Conservation (phyloP, 2,113 vertebrate genomes). For the Cynocephalus volans region DNA sequence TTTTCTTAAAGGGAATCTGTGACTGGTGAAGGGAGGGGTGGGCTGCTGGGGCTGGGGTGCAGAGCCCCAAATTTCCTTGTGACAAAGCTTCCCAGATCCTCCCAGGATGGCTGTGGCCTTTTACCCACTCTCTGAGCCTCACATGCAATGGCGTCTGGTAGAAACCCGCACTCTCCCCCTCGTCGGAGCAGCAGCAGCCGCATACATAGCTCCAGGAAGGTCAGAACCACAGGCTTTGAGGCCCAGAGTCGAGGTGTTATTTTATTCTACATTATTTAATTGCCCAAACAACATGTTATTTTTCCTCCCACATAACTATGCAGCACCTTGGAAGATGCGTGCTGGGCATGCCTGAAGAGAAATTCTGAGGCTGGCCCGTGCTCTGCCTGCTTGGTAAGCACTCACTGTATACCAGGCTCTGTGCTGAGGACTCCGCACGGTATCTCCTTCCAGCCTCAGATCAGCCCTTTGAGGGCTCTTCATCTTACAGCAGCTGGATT, state of each 20-base stretch:
- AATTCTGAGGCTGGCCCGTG: fast-evolving
- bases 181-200: background rate
- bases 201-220: fast-evolving
- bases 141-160: fast-evolving
- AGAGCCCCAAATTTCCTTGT: background rate
- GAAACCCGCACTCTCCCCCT: background rate
- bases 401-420: background rate
- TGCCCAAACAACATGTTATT: fast-evolving
- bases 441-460: background rate
- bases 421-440: background rate
- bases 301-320: fast-evolving
- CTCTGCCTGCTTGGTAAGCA: background rate
- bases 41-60: background rate
- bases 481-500: background rate
- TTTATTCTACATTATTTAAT: background rate
- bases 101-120: background rate
- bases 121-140: background rate
- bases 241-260: fast-evolving
- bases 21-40: fast-evolving
- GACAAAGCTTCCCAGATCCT: no score
- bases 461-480: background rate
- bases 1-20: background rate
- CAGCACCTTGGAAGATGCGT: background rate
- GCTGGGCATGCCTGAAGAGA: fast-evolving
- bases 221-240: fast-evolving